Percentiles rank a stretch among this genome's conserved stretches.
These are phyloP conservation scores for Anolis apletophallus DNA, from an alignment of 2,797 vertebrate genomes.

Conservation along the genomic window DNA sequence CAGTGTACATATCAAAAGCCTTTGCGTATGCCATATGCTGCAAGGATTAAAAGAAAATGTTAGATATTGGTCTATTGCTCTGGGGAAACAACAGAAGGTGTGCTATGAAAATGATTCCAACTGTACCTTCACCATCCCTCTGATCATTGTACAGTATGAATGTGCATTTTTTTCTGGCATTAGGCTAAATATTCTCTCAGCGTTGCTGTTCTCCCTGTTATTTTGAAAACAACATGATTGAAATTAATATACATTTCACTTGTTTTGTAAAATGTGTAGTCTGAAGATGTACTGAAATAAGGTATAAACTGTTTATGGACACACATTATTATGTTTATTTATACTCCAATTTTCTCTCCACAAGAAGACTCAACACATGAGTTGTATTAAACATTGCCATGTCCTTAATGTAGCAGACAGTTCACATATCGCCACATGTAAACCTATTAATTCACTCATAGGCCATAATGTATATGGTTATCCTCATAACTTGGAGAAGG, in stretches of 20 bases:
- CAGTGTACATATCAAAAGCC: slow-evolving; percentile 86
- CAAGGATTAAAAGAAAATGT: slow-evolving; percentile 11
- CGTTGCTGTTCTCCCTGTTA: slow-evolving; percentile 85
- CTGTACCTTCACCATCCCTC: slow-evolving; percentile 95
- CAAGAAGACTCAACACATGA: too few species aligned
- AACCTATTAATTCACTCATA: not conserved
- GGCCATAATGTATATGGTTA: not conserved
- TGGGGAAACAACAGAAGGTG: not conserved
- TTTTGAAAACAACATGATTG: not conserved
- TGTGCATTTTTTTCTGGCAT: slow-evolving; percentile 87
- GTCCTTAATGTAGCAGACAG: not conserved
- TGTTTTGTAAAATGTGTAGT: not conserved
- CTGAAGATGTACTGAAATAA: not conserved
- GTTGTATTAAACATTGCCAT: not conserved
- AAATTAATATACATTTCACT: not conserved
- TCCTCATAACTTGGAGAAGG: not conserved
- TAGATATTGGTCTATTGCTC: not conserved
- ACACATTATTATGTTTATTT: not conserved
- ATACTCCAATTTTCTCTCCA: too few species aligned
- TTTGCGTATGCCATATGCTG: slow-evolving; percentile 84
- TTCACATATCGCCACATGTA: not conserved
- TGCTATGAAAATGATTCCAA: not conserved
- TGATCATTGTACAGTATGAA: slow-evolving; percentile 91
- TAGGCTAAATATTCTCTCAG: slow-evolving; percentile 91
- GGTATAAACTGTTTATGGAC: not conserved